phyloP scores from a whole-genome alignment of 2,888 invertebrate species.

The Drosophila putrida region DNA sequence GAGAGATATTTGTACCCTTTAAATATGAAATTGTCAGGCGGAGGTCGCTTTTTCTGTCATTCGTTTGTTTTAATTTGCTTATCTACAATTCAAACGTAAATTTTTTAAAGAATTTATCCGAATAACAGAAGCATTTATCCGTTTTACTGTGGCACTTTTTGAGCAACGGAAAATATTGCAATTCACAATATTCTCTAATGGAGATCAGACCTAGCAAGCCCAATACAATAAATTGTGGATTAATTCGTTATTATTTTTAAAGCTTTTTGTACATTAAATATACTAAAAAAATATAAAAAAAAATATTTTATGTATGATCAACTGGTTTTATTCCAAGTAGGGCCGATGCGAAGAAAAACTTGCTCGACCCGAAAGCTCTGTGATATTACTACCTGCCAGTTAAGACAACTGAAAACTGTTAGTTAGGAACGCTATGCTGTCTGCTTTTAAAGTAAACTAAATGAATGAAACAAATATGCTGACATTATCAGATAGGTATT shows the following conservation, averaged over 20 bases:
- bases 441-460: slow-evolving; percentile 3
- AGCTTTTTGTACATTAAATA: slow-evolving; percentile 34
- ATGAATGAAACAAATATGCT: background rate
- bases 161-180: too few relatives aligned
- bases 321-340: slow-evolving; percentile 90
- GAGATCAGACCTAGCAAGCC: background rate
- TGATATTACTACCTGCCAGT: background rate
- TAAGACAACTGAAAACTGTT: background rate
- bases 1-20: background rate
- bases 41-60: too few relatives aligned
- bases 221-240: background rate
- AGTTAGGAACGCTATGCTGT: background rate
- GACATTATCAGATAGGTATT: background rate
- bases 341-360: slow-evolving; percentile 86
- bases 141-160: too few relatives aligned
- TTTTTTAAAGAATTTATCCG: too few relatives aligned
- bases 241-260: slow-evolving; percentile 22
- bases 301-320: slow-evolving; percentile 87
- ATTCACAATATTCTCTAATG: too few relatives aligned
- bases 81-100: too few relatives aligned
- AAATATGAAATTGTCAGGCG: background rate
- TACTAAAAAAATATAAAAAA: too few relatives aligned
- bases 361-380: slow-evolving; percentile 68
- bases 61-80: too few relatives aligned
- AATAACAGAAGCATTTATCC: too few relatives aligned